Percentiles rank a stretch among this genome's conserved stretches.
Evolutionary conservation across 2,888 invertebrate genomes (phyloP).

Genomic region (Spodoptera exigua): DNA sequence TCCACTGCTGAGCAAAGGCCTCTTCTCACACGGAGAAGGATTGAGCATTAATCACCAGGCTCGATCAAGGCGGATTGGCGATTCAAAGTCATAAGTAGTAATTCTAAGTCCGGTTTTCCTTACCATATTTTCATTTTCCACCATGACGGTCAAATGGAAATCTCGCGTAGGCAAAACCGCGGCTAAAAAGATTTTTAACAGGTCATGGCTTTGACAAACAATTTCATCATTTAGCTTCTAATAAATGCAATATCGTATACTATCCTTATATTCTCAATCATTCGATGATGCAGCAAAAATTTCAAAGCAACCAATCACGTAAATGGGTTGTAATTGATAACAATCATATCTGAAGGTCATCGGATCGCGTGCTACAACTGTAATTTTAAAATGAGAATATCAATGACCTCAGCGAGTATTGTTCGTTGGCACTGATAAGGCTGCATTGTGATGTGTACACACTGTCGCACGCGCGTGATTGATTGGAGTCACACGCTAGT

Average conservation of each 20-base stretch:
- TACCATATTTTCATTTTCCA: no score
- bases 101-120: no score
- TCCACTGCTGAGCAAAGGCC: no score
- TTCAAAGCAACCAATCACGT: slow-evolving; percentile 18
- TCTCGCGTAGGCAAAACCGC: no score
- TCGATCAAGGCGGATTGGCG: no score
- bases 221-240: slow-evolving; percentile 1
- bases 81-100: no score
- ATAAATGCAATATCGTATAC: not conserved
- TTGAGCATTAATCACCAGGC: no score
- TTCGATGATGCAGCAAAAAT: slow-evolving; percentile 2
- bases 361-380: slow-evolving; percentile 42
- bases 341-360: slow-evolving; percentile 33
- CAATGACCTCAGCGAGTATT: slow-evolving; percentile 46
- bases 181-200: no score
- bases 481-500: slow-evolving; percentile 47
- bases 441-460: slow-evolving; percentile 34
- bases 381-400: slow-evolving; percentile 33
- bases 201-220: not conserved
- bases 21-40: no score
- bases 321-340: slow-evolving; percentile 39
- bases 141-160: no score
- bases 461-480: slow-evolving; percentile 41
- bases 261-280: slow-evolving; percentile 11
- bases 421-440: slow-evolving; percentile 44